phyloP scores from a whole-genome alignment of 2,113 vertebrate species.

The Zingel zingel region DNA sequence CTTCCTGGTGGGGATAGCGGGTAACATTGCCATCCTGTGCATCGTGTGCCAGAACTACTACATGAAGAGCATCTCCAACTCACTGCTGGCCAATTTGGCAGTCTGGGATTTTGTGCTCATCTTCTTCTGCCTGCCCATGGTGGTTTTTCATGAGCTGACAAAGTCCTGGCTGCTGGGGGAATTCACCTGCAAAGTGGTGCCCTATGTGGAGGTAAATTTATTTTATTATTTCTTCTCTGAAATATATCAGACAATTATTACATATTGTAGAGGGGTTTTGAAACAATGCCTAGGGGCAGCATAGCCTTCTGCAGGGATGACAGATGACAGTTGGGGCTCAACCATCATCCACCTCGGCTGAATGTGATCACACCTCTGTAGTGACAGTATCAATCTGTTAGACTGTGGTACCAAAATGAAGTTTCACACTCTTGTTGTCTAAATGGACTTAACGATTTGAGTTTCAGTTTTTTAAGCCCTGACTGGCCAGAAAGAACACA shows the following conservation, averaged over 20 bases:
- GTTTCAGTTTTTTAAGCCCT: constrained; percentile 35
- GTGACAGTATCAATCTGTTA: constrained; percentile 5
- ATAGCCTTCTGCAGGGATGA: neutral
- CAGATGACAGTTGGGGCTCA: constrained; percentile 12
- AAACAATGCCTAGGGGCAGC: neutral
- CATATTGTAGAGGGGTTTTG: neutral
- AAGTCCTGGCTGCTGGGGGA: constrained; percentile 97
- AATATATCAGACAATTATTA: neutral
- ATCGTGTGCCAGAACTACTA: constrained; percentile 99
- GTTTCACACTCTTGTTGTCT: neutral
- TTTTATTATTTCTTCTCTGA: neutral
- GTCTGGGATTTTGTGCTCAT: constrained; percentile 97
- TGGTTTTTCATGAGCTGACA: constrained; percentile 96
- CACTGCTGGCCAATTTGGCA: constrained; percentile 94
- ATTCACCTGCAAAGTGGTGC: constrained; percentile 96
- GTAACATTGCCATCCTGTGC: constrained; percentile 97
- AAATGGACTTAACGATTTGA: constrained; percentile 2
- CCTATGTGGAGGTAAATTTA: constrained; percentile 94
- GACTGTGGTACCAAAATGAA: neutral
- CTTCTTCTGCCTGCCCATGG: constrained; percentile 95
- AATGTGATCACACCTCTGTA: constrained; percentile 1
- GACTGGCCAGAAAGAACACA: neutral
- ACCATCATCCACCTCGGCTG: constrained; percentile 1
- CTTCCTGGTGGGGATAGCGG: constrained; percentile 93
- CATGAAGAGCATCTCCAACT: constrained; percentile 99